Evolutionary conservation across 2,797 vertebrate species (phyloP).

Genomic region (Onychomys torridus): DNA sequence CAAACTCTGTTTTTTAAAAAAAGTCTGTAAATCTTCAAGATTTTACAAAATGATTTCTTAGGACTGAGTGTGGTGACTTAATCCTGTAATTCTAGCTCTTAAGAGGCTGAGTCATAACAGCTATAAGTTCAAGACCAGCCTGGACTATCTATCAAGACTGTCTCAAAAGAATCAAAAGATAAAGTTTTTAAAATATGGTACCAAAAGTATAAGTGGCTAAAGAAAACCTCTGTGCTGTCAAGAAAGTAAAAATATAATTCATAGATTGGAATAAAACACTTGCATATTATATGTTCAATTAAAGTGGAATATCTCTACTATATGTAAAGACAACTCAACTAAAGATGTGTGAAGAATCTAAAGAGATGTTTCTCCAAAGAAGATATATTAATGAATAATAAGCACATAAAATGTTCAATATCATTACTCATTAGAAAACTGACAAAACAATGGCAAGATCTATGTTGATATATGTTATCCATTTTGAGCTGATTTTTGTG

Average conservation of each 20-base stretch:
- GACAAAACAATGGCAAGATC: slow-evolving; percentile 21
- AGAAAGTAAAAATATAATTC: background rate
- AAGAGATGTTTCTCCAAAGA: background rate
- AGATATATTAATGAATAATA: background rate
- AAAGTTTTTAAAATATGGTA: background rate
- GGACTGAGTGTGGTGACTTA: background rate
- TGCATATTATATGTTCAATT: background rate
- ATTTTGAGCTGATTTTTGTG: background rate
- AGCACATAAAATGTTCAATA: background rate
- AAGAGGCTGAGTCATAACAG: background rate
- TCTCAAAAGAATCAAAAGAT: background rate
- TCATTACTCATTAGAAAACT: background rate
- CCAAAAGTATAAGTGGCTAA: background rate
- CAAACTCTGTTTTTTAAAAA: background rate
- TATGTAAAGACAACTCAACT: background rate
- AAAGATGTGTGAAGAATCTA: background rate
- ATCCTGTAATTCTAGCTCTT: background rate
- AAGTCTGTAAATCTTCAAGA: background rate
- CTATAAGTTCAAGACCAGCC: background rate
- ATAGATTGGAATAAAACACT: background rate
- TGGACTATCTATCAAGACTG: background rate
- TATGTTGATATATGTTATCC: background rate
- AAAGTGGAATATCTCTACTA: background rate
- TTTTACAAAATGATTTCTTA: background rate
- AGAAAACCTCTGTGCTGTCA: background rate